Base-by-base conservation (phyloP, 2,113 vertebrate genomes). In the Peromyscus polionotus region DNA sequence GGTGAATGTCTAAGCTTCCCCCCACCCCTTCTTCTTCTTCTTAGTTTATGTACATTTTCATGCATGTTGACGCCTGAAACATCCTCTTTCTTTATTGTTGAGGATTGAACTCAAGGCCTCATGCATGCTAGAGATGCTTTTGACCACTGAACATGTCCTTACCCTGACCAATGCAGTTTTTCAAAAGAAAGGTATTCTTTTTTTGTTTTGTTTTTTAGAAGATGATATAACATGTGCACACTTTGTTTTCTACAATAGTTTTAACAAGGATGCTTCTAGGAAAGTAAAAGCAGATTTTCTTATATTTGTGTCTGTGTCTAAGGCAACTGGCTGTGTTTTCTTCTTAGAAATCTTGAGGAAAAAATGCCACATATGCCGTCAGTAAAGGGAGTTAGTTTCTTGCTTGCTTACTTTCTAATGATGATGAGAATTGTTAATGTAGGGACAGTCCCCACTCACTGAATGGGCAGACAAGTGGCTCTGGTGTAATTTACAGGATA, bases 231-330 rank as follows among this genome's bases (percentile, higher is more conserved):
- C 3, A 24, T 0, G 10, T 45, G 16, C 39, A 54, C n/a, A 45
- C 13, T 89, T 95, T 91, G n/a, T 51, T 92, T 61, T 93, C 42
- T 61, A 42, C 42, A 94, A 39, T 88, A 39, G 67, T 65, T 96
- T 86, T 87, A 28, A 54, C 31, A 92, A 87, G 88, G 39, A 9
- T 70, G 6, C 5, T 4, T 80, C 6, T 75, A 68, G 65, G 26
- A 88, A 88, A 88, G 12, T 70, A 84, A 92, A 97, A 84, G 45
- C 61, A 94, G 73, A 86, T 7, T 84, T 85, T 76, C 39, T 84
- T 24, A 59, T 36, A 88, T 42, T 28, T 24, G 20, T 80, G 61
- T 80, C 20, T n/a, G 3, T 22, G 87, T 84, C 51, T 79, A 92
- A 83, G 24, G 26, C 17, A 17, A 88, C 2, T 81, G 65, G 33